These are phyloP conservation scores for Aleadryas rufinucha DNA, from an alignment of 2,113 vertebrate species.

Conservation along the genomic window DNA sequence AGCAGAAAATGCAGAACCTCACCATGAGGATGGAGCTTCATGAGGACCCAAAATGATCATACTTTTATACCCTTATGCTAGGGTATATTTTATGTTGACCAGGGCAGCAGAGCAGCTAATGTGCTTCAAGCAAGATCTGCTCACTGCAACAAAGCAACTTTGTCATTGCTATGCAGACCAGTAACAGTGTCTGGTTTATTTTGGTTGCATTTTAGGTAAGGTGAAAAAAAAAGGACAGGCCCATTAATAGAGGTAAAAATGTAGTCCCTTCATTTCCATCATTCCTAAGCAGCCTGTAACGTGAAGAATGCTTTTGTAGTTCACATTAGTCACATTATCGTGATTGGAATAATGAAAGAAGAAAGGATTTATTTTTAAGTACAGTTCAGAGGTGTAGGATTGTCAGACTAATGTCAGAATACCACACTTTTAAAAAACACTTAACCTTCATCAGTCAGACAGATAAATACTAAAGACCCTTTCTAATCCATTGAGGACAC, in stretches of 20 bases:
- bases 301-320: constrained; percentile 28
- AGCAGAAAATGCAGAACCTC: constrained; percentile 9
- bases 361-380: constrained; percentile 47
- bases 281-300: constrained; percentile 6
- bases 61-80: neutral
- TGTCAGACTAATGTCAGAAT: constrained; percentile 66
- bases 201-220: neutral
- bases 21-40: neutral
- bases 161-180: neutral
- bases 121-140: neutral
- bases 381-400: constrained; percentile 62
- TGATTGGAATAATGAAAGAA: constrained; percentile 56
- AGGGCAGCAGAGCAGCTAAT: neutral
- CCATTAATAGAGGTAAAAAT: neutral
- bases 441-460: constrained; percentile 65
- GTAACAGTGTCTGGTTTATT: neutral
- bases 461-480: constrained; percentile 63
- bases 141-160: neutral
- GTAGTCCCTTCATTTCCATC: neutral
- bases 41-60: neutral
- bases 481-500: constrained; percentile 44
- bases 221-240: neutral
- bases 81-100: neutral
- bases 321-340: constrained; percentile 43
- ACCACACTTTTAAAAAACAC: constrained; percentile 58